A percentile compares a stretch with the other conserved stretches of the same genome.
Conservation (phyloP, 2,113 vertebrate species). For the Sinocyclocheilus anshuiensis region DNA sequence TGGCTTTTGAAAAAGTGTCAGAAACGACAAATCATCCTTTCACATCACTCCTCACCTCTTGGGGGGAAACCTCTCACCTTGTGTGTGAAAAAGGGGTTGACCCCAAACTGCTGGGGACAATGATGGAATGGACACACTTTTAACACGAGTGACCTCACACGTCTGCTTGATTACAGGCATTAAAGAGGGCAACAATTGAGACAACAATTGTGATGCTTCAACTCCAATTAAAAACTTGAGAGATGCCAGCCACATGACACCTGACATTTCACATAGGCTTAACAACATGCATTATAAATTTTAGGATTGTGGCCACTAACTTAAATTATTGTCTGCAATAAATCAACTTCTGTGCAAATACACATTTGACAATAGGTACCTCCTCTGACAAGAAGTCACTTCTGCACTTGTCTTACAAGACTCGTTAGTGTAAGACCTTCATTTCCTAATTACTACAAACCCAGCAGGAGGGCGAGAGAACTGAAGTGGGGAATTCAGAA, state of each 20-base stretch:
- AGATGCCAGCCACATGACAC: not conserved
- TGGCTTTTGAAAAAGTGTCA: conserved; percentile 17
- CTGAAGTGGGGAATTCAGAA: no score
- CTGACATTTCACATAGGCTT: conserved; percentile 9
- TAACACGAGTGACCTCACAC: conserved; percentile 71
- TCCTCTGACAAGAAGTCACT: conserved; percentile 64
- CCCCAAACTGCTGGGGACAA: conserved; percentile 62
- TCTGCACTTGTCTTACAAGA: no score
- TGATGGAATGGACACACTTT: conserved; percentile 71
- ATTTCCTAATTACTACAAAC: no score
- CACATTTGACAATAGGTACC: conserved; percentile 46
- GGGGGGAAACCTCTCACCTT: conserved; percentile 63
- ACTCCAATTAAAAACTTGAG: not conserved
- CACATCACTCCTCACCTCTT: conserved; percentile 20
- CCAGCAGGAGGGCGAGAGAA: no score
- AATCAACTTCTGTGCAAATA: not conserved
- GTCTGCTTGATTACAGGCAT: conserved; percentile 55
- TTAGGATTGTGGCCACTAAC: not conserved
- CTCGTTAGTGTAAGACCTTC: no score
- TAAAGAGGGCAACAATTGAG: conserved; percentile 46
- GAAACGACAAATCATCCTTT: conserved; percentile 23
- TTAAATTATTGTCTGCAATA: not conserved
- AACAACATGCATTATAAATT: not conserved
- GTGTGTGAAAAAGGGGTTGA: conserved; percentile 57
- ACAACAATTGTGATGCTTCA: conserved; percentile 9